Base-by-base conservation (phyloP, 2,888 invertebrate genomes). In the Drosophila formosana region DNA sequence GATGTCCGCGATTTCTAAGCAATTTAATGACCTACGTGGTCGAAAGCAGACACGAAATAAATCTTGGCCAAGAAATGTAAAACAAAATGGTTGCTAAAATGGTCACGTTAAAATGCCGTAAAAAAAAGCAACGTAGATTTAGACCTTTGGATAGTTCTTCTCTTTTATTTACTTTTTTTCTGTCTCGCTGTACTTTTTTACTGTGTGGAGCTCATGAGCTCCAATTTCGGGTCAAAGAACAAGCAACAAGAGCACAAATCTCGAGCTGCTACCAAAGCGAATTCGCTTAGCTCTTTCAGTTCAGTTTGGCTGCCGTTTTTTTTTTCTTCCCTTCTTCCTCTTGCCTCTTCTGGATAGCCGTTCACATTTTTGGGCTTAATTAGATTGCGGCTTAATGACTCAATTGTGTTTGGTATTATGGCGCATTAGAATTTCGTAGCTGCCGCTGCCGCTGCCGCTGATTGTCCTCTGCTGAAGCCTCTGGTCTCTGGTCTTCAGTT, bases 321-420 rank as follows among this genome's bases (percentile, higher is more conserved):
- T 23, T 51, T 18, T 18, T 39, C 18, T 1, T 13, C 6, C 3
- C 6, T 4, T 34, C 11, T 39, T n/a, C 3, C 7, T 49, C 57
- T 53, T 49, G 18, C 28, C 46, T 43, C 30, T 46, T 39, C 25
- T 65, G 57, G 51, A 58, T 63, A 66, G 75, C 55, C 70, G 63
- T 46, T 78, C 75, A 75, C 88, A 85, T 88, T 83, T 88, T 83
- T 75, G 78, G 86, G 75, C 88, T 83, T 85, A 85, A 85, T 85
- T 85, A 87, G 87, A 85, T 87, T 84, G 85, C 69, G 89, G 88
- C 88, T 78, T 85, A 85, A 89, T 85, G 85, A 85, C 87, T 85
- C 85, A 85, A 85, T 85, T 85, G 85, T 85, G 87, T 88, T 82
- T 75, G 80, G 75, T 71, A 79, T 80, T 82, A 82, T 63, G 80